A percentile compares a stretch with the other conserved stretches of the same genome.
Conservation (phyloP, 92 coral and sea anemone genomes). For the Actinernus sp. region DNA sequence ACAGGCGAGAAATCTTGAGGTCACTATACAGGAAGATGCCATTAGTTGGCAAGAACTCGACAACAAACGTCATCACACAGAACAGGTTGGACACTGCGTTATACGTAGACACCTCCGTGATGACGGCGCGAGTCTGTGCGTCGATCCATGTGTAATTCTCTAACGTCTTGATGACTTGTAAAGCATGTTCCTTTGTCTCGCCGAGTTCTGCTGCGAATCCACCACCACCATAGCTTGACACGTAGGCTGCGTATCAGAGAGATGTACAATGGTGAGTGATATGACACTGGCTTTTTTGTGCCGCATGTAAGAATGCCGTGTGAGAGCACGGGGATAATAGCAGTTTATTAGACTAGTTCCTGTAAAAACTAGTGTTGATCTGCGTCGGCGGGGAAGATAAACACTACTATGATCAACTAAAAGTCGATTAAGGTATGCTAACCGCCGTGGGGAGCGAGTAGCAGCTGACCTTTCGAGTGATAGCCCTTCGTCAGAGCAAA, state of each 20-base stretch:
- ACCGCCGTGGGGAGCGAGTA: too few species aligned
- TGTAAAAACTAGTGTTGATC: too few species aligned
- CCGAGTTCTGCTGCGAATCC: constrained; percentile 88
- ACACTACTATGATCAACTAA: too few species aligned
- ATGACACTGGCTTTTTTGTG: too few species aligned
- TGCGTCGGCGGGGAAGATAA: too few species aligned
- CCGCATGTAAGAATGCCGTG: too few species aligned
- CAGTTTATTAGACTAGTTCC: too few species aligned
- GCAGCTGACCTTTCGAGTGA: too few species aligned
- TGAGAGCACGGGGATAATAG: too few species aligned
- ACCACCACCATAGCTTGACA: constrained; percentile 76
- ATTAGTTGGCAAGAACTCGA: constrained; percentile 85
- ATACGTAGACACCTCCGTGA: constrained; percentile 75
- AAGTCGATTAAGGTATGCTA: too few species aligned
- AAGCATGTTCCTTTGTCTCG: constrained; percentile 65
- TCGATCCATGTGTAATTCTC: constrained; percentile 85
- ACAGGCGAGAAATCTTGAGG: constrained; percentile 88
- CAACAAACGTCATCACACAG: constrained; percentile 79
- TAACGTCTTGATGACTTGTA: constrained; percentile 60
- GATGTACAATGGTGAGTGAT: too few species aligned
- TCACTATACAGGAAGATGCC: constrained; percentile 82
- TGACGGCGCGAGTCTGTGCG: constrained; percentile 80
- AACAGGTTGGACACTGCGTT: constrained; percentile 85
- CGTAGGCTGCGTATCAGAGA: constrained; percentile 69
- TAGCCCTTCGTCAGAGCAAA: too few species aligned